A percentile compares a stretch with the other conserved stretches of the same genome.
Evolutionary conservation across 2,797 vertebrate species (phyloP).

Genomic region (Sarcoramphus papa): DNA sequence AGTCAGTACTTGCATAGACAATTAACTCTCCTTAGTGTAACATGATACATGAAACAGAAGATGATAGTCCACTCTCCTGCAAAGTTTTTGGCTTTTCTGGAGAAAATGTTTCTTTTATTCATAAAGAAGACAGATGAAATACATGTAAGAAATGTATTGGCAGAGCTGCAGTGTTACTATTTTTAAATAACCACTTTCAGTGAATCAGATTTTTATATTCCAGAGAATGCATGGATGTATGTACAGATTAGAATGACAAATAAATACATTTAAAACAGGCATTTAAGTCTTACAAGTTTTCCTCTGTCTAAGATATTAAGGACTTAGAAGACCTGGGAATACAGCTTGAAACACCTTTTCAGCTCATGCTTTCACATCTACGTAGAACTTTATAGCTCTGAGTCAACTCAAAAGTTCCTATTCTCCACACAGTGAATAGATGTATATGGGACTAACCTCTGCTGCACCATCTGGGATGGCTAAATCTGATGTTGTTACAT

Average conservation of each 20-base stretch:
- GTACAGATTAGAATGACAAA: background rate
- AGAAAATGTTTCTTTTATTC: background rate
- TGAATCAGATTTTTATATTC: background rate
- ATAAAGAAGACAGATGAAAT: background rate
- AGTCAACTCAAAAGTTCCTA: background rate
- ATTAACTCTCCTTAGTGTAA: no score
- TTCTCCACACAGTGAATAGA: background rate
- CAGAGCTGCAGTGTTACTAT: background rate
- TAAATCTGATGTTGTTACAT: background rate
- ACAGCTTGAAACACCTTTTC: background rate
- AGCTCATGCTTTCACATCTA: background rate
- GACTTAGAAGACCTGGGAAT: background rate
- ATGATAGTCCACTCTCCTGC: background rate
- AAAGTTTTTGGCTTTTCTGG: background rate
- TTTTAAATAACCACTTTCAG: background rate
- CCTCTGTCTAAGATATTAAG: background rate
- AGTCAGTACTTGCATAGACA: background rate
- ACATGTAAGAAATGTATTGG: background rate
- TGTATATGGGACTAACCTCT: background rate
- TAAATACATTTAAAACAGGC: background rate
- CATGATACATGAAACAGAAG: background rate
- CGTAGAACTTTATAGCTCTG: background rate
- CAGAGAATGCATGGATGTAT: background rate
- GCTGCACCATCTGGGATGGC: background rate
- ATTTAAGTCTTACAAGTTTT: background rate